These are phyloP conservation scores for Eilema depressum DNA, from an alignment of 2,888 invertebrate species.

Conservation along the genomic window DNA sequence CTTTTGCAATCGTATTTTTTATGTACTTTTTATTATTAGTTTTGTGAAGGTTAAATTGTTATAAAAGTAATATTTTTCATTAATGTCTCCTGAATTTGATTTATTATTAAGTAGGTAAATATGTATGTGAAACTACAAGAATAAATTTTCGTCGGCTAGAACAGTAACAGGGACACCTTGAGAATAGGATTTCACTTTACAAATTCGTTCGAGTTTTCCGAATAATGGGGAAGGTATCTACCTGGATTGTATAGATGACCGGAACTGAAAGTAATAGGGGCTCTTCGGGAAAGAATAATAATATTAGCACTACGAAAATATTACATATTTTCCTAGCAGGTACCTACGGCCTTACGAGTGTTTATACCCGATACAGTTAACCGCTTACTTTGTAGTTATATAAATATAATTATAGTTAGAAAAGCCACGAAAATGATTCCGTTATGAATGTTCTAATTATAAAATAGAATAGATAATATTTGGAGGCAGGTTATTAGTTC, in stretches of 20 bases:
- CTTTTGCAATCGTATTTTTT: not conserved
- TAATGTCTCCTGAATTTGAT: not conserved
- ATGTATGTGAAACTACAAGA: not conserved
- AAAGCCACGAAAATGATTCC: conserved; percentile 4
- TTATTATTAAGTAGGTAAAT: not conserved
- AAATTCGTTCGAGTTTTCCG: no score
- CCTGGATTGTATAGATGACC: not conserved
- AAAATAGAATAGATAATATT: conserved; percentile 41
- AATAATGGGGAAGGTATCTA: not conserved
- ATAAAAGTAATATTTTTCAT: not conserved
- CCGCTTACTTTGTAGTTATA: not conserved
- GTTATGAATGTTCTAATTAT: conserved; percentile 43
- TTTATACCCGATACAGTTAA: not conserved
- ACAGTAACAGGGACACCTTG: no score
- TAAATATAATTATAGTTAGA: not conserved
- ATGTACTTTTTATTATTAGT: not conserved
- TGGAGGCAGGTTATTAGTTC: conserved; percentile 52
- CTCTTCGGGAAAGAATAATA: not conserved
- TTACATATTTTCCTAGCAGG: no score
- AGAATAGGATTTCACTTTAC: no score
- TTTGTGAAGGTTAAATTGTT: not conserved
- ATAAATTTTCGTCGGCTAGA: no score
- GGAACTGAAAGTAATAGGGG: not conserved
- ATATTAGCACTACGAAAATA: not conserved
- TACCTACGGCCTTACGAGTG: not conserved